Evolutionary conservation across 2,888 invertebrate genomes (phyloP).

Genomic region (Amitus sp.): DNA sequence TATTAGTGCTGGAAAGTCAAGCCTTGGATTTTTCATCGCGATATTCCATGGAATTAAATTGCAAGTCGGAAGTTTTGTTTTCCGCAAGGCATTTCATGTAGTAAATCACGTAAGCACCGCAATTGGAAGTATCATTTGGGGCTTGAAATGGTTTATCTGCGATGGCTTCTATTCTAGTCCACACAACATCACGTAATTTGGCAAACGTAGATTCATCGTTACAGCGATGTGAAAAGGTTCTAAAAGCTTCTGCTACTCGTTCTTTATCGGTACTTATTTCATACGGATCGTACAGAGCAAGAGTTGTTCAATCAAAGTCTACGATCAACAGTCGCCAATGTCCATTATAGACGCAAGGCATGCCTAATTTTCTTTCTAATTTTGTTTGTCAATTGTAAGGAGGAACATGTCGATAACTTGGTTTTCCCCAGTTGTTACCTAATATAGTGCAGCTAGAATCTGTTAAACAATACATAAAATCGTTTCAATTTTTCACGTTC

Average conservation of each 20-base stretch:
- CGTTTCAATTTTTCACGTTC: not conserved
- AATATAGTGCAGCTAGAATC: not conserved
- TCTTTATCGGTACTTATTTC: not conserved
- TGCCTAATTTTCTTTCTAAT: not conserved
- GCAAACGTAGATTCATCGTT: not conserved
- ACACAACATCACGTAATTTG: not conserved
- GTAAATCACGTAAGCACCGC: not conserved
- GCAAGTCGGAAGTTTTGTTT: not conserved
- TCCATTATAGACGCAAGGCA: not conserved
- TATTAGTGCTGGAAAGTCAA: too few relatives aligned
- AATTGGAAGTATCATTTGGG: not conserved
- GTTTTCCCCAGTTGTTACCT: not conserved
- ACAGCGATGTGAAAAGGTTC: not conserved
- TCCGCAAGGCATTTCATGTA: not conserved
- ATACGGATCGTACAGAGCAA: not conserved
- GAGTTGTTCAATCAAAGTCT: not conserved
- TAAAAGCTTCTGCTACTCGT: not conserved
- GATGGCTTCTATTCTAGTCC: not conserved
- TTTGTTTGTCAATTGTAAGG: not conserved
- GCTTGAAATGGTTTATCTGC: not conserved
- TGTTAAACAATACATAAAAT: not conserved
- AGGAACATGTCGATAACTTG: not conserved
- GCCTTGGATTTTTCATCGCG: too few relatives aligned
- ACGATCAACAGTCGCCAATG: slow-evolving; percentile 12
- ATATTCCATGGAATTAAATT: not conserved